These are phyloP conservation scores for Enteromius thamalakanensis DNA, from an alignment of 2,797 vertebrate genomes.

Conservation along the genomic window DNA sequence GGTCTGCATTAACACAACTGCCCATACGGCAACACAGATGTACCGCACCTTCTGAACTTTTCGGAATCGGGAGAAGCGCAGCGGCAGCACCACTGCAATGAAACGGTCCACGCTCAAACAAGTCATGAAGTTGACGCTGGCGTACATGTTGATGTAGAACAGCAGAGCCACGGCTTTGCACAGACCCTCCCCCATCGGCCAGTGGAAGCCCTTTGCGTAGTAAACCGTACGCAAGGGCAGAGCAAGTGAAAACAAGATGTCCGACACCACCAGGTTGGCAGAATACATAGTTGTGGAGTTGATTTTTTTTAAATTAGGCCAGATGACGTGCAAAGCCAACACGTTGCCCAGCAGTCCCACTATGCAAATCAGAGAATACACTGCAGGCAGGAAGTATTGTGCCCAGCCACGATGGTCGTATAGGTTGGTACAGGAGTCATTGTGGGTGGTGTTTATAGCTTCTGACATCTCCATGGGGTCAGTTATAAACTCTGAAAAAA, in stretches of 20 bases:
- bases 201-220: slow-evolving; percentile 90
- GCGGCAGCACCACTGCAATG: slow-evolving; percentile 90
- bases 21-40: slow-evolving; percentile 87
- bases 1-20: slow-evolving; percentile 89
- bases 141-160: slow-evolving; percentile 96
- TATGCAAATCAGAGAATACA: slow-evolving; percentile 84
- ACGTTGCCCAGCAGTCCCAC: slow-evolving; percentile 88
- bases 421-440: slow-evolving; percentile 77
- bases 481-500: slow-evolving; percentile 40
- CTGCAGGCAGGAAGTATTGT: slow-evolving; percentile 81
- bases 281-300: slow-evolving; percentile 97
- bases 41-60: slow-evolving; percentile 84
- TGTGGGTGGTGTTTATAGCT: slow-evolving; percentile 27
- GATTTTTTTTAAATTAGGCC: slow-evolving; percentile 91
- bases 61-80: slow-evolving; percentile 83
- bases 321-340: slow-evolving; percentile 89
- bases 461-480: slow-evolving; percentile 14
- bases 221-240: slow-evolving; percentile 88
- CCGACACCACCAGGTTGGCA: slow-evolving; percentile 91
- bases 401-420: slow-evolving; percentile 85
- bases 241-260: slow-evolving; percentile 89
- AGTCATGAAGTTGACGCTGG: slow-evolving; percentile 97
- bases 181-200: slow-evolving; percentile 82
- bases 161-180: slow-evolving; percentile 86
- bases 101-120: slow-evolving; percentile 94